phyloP scores from a whole-genome alignment of 1,140 invertebrate species.

The Hyles vespertilio region DNA sequence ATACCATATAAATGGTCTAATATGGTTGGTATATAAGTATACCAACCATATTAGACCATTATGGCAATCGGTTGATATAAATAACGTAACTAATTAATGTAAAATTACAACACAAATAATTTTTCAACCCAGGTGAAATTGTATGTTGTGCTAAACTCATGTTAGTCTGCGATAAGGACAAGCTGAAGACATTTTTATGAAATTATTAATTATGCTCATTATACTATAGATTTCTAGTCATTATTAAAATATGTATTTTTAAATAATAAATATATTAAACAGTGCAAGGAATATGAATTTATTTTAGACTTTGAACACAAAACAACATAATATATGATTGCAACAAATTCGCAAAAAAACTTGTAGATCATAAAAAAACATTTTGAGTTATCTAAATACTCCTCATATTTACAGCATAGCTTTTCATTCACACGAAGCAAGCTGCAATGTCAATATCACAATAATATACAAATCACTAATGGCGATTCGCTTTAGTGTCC shows the following conservation, averaged over 20 bases:
- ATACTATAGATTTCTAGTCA: constrained; percentile 13
- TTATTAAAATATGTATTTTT: too few species aligned
- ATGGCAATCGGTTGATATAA: too few species aligned
- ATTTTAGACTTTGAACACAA: constrained; percentile 6
- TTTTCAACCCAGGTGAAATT: too few species aligned
- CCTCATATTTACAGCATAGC: background rate
- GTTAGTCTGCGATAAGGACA: too few species aligned
- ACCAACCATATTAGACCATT: too few species aligned
- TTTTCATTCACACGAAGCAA: background rate
- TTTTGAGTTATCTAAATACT: background rate
- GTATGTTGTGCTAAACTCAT: too few species aligned
- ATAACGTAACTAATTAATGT: too few species aligned
- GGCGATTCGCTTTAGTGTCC: constrained; percentile 53
- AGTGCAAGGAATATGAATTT: constrained; percentile 6
- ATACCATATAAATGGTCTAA: too few species aligned
- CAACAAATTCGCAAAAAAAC: background rate
- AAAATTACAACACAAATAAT: too few species aligned
- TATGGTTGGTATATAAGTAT: too few species aligned
- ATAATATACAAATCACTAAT: constrained; percentile 35
- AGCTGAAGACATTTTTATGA: too few species aligned
- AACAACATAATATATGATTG: constrained; percentile 6
- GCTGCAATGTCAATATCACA: constrained; percentile 56
- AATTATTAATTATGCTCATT: too few species aligned
- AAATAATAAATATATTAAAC: constrained; percentile 3
- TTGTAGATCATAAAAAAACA: constrained; percentile 7